These are phyloP conservation scores for Alloplasta piceator DNA, from an alignment of 2,888 invertebrate genomes.

Conservation along the genomic window DNA sequence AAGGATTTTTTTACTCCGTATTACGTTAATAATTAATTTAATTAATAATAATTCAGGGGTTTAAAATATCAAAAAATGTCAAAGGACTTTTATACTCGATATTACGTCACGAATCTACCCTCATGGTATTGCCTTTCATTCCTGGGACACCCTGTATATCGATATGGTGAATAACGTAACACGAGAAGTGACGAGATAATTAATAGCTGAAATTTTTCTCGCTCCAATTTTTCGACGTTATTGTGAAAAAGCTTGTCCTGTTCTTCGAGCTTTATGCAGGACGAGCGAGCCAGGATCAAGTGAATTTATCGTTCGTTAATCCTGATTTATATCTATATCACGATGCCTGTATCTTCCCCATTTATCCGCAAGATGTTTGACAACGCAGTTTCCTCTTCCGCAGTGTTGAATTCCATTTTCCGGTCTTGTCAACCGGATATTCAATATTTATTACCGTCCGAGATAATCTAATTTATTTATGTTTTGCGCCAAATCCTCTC, in stretches of 20 bases:
- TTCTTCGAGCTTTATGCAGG: background rate
- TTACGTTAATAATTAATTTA: too few relatives aligned
- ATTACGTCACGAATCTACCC: too few relatives aligned
- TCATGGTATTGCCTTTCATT: too few relatives aligned
- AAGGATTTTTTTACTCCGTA: too few relatives aligned
- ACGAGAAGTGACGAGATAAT: constrained; percentile 50
- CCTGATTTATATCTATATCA: background rate
- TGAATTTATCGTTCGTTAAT: constrained; percentile 7
- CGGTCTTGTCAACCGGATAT: background rate
- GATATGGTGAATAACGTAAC: constrained; percentile 27
- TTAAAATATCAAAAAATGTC: too few relatives aligned
- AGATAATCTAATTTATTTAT: background rate
- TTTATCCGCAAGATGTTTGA: background rate
- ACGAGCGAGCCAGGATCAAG: background rate
- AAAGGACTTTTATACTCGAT: too few relatives aligned
- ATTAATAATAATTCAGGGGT: too few relatives aligned
- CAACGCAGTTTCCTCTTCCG: background rate
- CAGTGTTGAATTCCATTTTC: background rate
- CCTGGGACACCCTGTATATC: too few relatives aligned
- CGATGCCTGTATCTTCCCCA: background rate
- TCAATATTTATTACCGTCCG: background rate
- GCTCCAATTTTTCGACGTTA: constrained; percentile 21
- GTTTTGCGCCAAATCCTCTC: too few relatives aligned
- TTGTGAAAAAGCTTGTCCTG: background rate
- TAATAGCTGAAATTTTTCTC: constrained; percentile 53